Base-by-base conservation (phyloP, 1,140 invertebrate species). In the Sminthurinus signatus region DNA sequence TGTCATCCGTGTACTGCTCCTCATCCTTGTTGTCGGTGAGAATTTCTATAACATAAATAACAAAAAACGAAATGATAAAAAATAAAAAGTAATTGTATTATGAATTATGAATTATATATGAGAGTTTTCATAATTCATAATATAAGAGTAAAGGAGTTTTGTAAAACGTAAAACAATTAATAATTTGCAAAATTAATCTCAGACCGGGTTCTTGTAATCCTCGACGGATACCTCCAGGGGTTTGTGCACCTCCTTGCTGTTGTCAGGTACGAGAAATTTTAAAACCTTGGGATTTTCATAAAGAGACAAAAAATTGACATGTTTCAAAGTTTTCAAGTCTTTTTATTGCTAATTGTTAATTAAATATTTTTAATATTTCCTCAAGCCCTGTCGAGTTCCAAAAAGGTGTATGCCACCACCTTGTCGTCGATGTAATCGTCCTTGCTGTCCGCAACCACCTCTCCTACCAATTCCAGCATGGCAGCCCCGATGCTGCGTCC, bases 131-230 rank as follows among this genome's bases (percentile, higher is more conserved):
- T n/a, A n/a, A n/a, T n/a, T n/a, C 10, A 42, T 42, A 42, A n/a
- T 42, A 42, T n/a, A 42, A 42, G 10, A 42, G 39, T n/a, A 12
- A 42, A 42, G 10, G 39, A 42, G 39, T 42, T 42, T 42, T 42
- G 10, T 10, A 12, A 12, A 42, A 42, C 39, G 10, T n/a, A n/a
- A n/a, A 12, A n/a, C 39, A 42, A 42, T 42, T 10, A 42, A 10
- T 42, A n/a, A n/a, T 10, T 42, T n/a, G n/a, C 39, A 23, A 8
- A 48, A 19, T 10, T 48, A 19, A 8, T 19, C 8, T 10, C 46
- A 48, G 46, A 52, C 50, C 50, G 3, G 50, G 50, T 2, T 14
- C 50, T 5, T 52, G n/a, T 52, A 52, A 52, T 23, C 50, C 50
- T 10, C 50, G 50, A 28, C 14, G 14, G 25, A 14, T 3, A 4